A percentile compares a stretch with the other conserved stretches of the same genome.
Evolutionary conservation across 2,113 vertebrate species (phyloP).

Genomic region (Trematomus loennbergii): DNA sequence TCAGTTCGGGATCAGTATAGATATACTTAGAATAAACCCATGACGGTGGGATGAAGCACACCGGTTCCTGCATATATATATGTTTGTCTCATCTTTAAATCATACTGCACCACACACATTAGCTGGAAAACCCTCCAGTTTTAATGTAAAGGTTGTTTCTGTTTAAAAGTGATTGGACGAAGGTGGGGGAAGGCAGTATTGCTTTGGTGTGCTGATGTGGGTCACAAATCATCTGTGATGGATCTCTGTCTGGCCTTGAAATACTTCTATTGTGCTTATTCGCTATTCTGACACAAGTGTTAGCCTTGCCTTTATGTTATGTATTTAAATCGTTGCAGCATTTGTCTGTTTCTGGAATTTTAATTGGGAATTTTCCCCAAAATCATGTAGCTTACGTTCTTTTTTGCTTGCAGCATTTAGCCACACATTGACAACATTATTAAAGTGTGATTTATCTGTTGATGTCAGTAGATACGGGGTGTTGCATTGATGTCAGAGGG

Average conservation of each 20-base stretch:
- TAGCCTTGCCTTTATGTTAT: constrained; percentile 1
- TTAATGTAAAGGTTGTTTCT: constrained; percentile 27
- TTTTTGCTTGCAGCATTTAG: not conserved
- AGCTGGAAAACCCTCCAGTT: constrained; percentile 18
- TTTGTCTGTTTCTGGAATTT: constrained; percentile 5
- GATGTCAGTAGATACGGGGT: not conserved
- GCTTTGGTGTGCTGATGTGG: constrained; percentile 9
- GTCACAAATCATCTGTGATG: constrained; percentile 51
- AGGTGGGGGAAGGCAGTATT: not conserved
- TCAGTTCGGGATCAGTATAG: constrained; percentile 1
- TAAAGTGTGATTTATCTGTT: constrained; percentile 14
- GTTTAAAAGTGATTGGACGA: constrained; percentile 10
- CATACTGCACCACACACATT: not conserved
- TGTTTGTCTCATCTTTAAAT: constrained; percentile 25
- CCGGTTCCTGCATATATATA: not conserved
- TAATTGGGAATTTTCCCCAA: not conserved
- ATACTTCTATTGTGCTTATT: constrained; percentile 22
- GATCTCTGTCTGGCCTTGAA: constrained; percentile 33
- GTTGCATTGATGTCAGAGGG: constrained; percentile 10
- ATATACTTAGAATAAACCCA: not conserved
- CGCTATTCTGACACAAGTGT: not conserved
- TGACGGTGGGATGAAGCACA: constrained; percentile 7
- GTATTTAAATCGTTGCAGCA: not conserved
- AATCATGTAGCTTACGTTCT: not conserved
- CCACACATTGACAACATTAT: constrained; percentile 11